phyloP scores from a whole-genome alignment of 2,113 vertebrate genomes.

The Ceyx cyanopectus region DNA sequence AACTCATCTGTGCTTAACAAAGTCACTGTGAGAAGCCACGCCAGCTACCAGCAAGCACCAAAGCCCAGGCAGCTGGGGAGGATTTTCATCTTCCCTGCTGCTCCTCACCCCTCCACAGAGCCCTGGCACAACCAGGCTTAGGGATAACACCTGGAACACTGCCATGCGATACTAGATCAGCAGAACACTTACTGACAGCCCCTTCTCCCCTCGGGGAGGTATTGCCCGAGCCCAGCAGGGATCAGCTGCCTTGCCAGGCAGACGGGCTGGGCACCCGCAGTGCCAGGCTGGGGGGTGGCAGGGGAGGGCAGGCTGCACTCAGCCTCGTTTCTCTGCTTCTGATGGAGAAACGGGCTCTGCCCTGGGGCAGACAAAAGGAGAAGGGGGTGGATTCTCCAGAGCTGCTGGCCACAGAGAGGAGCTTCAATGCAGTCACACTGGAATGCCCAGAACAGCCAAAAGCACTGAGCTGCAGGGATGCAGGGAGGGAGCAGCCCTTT shows the following conservation, averaged over 20 bases:
- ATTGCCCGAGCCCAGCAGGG: fast-evolving
- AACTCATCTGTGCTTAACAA: not conserved
- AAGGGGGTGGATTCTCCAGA: not conserved
- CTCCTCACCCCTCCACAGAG: not conserved
- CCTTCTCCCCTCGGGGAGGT: not conserved
- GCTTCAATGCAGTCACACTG: too few relatives aligned
- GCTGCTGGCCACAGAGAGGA: not conserved
- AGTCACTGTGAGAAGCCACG: not conserved
- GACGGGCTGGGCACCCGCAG: too few relatives aligned
- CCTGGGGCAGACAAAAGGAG: not conserved
- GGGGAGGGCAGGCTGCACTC: not conserved
- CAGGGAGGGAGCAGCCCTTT: not conserved
- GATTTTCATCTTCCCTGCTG: not conserved
- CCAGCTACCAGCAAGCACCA: not conserved
- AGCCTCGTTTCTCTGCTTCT: not conserved
- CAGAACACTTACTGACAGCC: constrained; percentile 4
- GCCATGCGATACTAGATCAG: not conserved
- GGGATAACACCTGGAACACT: constrained; percentile 34
- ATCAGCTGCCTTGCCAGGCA: too few relatives aligned
- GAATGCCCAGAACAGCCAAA: not conserved
- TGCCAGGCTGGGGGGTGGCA: too few relatives aligned
- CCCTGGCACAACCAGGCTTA: not conserved
- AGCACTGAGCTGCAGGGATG: not conserved
- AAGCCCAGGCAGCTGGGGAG: not conserved
- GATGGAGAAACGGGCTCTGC: not conserved